These are phyloP conservation scores for Netta rufina DNA, from an alignment of 2,797 vertebrate species.

Conservation along the genomic window DNA sequence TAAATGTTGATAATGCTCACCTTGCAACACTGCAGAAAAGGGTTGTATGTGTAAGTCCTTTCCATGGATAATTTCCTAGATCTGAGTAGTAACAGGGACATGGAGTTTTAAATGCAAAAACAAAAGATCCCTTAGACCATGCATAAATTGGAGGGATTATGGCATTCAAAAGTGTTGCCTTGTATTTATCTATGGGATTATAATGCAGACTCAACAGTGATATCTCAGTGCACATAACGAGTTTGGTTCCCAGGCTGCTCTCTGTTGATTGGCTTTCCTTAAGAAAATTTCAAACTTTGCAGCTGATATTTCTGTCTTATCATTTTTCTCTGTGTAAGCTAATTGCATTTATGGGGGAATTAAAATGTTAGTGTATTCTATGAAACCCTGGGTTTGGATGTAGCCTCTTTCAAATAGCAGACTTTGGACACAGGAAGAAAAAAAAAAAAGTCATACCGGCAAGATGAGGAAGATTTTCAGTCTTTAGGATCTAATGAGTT, in stretches of 20 bases:
- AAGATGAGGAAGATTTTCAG: background rate
- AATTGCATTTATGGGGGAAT: background rate
- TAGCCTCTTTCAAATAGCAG: background rate
- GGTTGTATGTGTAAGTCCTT: conserved; percentile 16
- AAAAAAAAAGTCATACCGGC: background rate
- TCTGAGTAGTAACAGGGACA: conserved; percentile 8
- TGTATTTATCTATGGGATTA: conserved; percentile 35
- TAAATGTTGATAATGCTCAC: conserved; percentile 1
- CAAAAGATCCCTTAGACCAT: conserved; percentile 46
- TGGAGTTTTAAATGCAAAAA: conserved; percentile 21
- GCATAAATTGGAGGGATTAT: conserved; percentile 26
- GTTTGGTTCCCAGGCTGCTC: conserved; percentile 41
- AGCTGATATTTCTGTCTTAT: background rate
- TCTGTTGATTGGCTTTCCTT: conserved; percentile 2
- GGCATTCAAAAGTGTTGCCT: conserved; percentile 49
- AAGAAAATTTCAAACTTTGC: conserved; percentile 17
- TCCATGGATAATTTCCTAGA: conserved; percentile 26
- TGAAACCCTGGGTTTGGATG: background rate
- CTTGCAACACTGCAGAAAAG: conserved; percentile 22
- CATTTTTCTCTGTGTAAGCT: background rate
- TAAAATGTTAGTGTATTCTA: background rate
- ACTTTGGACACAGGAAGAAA: background rate
- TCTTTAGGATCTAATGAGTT: background rate
- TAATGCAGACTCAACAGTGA: conserved; percentile 51
- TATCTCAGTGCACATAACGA: background rate